These are phyloP conservation scores for Opisthograptis luteolata DNA, from an alignment of 2,888 invertebrate genomes.

Conservation along the genomic window DNA sequence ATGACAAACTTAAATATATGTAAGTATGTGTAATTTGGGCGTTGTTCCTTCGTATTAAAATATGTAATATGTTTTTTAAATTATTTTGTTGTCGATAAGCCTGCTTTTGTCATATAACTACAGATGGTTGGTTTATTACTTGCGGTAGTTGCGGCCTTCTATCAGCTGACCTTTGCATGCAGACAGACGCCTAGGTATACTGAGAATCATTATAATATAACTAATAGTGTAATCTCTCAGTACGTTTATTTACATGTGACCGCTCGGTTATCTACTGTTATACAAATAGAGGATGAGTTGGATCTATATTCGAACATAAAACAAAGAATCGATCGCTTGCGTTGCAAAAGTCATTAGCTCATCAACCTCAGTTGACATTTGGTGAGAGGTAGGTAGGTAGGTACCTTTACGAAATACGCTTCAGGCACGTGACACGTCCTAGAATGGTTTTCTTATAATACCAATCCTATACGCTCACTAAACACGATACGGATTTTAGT, in stretches of 20 bases:
- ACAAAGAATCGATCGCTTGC: slow-evolving; percentile 36
- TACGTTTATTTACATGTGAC: slow-evolving; percentile 37
- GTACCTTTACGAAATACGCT: no score
- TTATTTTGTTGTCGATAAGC: slow-evolving; percentile 6
- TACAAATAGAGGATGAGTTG: slow-evolving; percentile 24
- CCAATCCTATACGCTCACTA: no score
- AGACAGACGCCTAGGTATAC: slow-evolving; percentile 30
- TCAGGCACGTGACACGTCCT: no score
- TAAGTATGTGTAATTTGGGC: slow-evolving; percentile 6
- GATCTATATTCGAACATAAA: slow-evolving; percentile 37
- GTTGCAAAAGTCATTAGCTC: slow-evolving; percentile 26
- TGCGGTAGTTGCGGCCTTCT: slow-evolving; percentile 44
- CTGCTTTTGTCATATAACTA: slow-evolving; percentile 20
- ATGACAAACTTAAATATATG: neutral
- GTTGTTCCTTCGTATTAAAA: neutral
- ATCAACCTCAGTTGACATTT: slow-evolving; percentile 31
- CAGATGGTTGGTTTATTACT: slow-evolving; percentile 36
- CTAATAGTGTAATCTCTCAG: slow-evolving; percentile 8
- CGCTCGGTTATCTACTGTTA: slow-evolving; percentile 24
- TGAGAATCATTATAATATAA: slow-evolving; percentile 36
- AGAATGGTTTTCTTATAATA: no score
- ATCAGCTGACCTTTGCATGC: slow-evolving; percentile 44
- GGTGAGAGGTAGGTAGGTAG: neutral
- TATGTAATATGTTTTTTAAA: no score
- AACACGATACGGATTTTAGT: no score